Evolutionary conservation across 2,113 vertebrate species (phyloP).

Genomic region (Rhinolophus sinicus): DNA sequence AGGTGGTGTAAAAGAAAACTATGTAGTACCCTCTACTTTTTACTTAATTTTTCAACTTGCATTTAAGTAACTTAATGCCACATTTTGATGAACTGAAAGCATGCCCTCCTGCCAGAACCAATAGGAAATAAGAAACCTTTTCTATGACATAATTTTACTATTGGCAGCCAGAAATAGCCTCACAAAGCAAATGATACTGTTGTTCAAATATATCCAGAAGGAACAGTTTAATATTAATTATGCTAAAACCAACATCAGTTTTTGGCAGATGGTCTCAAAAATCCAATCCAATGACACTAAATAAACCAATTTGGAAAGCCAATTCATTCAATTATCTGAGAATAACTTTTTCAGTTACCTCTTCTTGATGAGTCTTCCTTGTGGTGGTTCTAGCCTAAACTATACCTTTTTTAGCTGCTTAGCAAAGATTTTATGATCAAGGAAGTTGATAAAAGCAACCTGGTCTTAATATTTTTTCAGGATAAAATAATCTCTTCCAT

Average conservation of each 20-base stretch:
- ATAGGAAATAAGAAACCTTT: slow-evolving; percentile 30
- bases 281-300: slow-evolving; percentile 47
- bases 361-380: background rate
- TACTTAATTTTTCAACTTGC: background rate
- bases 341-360: background rate
- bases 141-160: slow-evolving; percentile 45
- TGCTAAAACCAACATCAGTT: slow-evolving; percentile 25
- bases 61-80: background rate
- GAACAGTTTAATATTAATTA: slow-evolving; percentile 70
- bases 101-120: slow-evolving; percentile 17
- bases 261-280: slow-evolving; percentile 64
- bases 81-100: background rate
- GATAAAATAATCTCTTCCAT: slow-evolving; percentile 19
- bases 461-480: slow-evolving; percentile 17
- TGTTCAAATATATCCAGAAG: slow-evolving; percentile 55
- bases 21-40: background rate
- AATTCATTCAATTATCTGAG: slow-evolving; percentile 35
- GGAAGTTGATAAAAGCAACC: slow-evolving; percentile 7
- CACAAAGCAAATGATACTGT: slow-evolving; percentile 46
- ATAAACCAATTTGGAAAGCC: slow-evolving; percentile 45
- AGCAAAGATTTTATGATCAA: background rate
- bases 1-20: background rate
- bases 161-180: slow-evolving; percentile 39
- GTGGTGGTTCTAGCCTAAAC: background rate
- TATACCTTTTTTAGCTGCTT: background rate